These are phyloP conservation scores for Vultur gryphus DNA, from an alignment of 2,797 vertebrate genomes.

Conservation along the genomic window DNA sequence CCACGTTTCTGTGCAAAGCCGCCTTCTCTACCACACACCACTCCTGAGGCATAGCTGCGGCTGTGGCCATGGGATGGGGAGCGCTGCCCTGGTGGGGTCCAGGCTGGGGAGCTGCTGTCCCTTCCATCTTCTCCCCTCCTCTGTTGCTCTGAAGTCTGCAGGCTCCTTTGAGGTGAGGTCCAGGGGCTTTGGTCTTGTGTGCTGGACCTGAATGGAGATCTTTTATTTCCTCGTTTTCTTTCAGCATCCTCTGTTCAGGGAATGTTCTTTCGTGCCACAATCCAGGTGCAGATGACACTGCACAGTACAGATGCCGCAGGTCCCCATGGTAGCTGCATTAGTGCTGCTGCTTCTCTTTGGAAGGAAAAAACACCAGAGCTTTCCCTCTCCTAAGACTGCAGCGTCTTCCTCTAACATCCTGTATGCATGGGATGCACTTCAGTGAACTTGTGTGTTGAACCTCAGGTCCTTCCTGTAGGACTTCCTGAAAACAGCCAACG, in stretches of 20 bases:
- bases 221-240: neutral
- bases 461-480: conserved; percentile 29
- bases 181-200: neutral
- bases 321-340: neutral
- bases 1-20: accelerated
- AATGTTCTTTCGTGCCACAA: accelerated
- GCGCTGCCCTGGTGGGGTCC: accelerated
- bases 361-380: neutral
- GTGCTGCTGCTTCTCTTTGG: neutral
- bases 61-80: accelerated
- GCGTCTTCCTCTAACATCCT: neutral
- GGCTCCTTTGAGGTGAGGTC: neutral
- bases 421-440: neutral
- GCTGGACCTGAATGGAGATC: neutral
- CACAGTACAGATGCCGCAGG: neutral
- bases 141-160: neutral
- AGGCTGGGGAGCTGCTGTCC: neutral
- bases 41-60: neutral
- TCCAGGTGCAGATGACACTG: neutral
- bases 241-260: neutral
- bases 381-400: neutral
- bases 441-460: neutral
- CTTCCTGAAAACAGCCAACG: conserved; percentile 32
- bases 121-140: too few species aligned
- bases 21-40: accelerated